Base-by-base conservation (phyloP, 2,113 vertebrate species). In the Pseudolaguvia tuberculata region DNA sequence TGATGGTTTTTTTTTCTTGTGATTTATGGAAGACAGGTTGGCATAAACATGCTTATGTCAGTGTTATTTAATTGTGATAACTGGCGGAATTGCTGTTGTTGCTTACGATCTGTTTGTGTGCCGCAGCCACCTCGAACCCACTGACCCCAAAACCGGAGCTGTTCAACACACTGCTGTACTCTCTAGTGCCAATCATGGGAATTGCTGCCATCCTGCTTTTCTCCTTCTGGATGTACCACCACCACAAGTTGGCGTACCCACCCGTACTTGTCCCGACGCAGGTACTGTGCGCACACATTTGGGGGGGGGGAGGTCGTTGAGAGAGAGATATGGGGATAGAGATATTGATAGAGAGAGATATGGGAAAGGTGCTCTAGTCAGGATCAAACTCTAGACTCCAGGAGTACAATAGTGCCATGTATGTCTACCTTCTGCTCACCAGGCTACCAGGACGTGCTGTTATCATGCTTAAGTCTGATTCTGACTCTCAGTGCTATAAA, bases 151-250 rank as follows among this genome's bases (percentile, higher is more conserved):
- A 94, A 85, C 94, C 94, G 23, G 92, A 92, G 74, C 91, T 95
- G 75, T 94, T 97, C 88, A 96, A 92, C 88, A 98, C 94, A 0
- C 87, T 99, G 85, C 93, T 99, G 1, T 99, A 97, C 81, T 94
- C 95, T 0, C 86, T 99, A 89, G 93, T 97, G 85, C 97, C 97
- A 77, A 92, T 98, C 81, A 94, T 97, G 88, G 93, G 93, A 70
- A 91, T 99, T 72, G 94, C 94, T 0, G 93, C 94, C 17, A 94
- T 98, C 0, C 84, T 97, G 72, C 89, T 98, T 77, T 94, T 97
- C 84, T 97, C 94, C 0, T 99, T 98, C 86, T 99, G 96, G 96
- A 96, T 98, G 90, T 98, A 98, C 85, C 90, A 94, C 69, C 96
- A 96, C 80, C 97, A 98, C 88, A 98, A 97, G 83, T 91, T 99